Evolutionary conservation across 1,140 invertebrate genomes (phyloP), one percentile per base, ranked within the genome.

Genomic region (Caenorhabditis inopinata): DNA sequence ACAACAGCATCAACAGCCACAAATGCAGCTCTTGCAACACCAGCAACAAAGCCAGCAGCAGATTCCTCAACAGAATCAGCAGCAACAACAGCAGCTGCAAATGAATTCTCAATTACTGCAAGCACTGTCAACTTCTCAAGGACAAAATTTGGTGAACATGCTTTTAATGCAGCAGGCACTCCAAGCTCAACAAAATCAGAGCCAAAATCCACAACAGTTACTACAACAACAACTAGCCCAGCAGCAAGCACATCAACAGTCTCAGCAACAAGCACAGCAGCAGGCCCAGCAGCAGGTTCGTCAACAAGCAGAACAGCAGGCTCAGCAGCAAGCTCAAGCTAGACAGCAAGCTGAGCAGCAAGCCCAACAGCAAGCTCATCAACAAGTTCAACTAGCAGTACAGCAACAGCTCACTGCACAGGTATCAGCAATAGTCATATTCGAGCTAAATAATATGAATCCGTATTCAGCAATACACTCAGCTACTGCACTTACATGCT

Each of bases 1-100:
- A 11, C 51, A 58, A 42, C 76, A 58, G 29, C 49, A 45, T 27
- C 75, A 76, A 48, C 75, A 49, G 35, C 75, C 27, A 18, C 48
- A 35, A 42, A 4, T 18, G 38, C 27, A 32, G 14, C 46, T 53
- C n/a, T 21, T 46, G 7, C 45, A 42, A 12, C 76, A 48, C 12
- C 25, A 27, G 21, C 76, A 75, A 2, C 74, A 75, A 9, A 16
- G 14, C 16, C 38, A 46, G 18, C 74, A 78, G 76, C 49, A 78
- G n/a, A 12, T 5, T n/a, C 4, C 38, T n/a, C 45, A 25, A 27
- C 9, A 9, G 7, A 38, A 25, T 5, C 23, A 35, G 23, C 76
- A 58, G 27, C 25, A 58, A 7, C 48, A 51, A 14, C 48, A 51
- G 0, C 48, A 51, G n/a, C 29, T 35, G 0, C 49, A 78, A 18